A percentile compares a stretch with the other conserved stretches of the same genome.
Conservation (phyloP, 1,140 invertebrate genomes). For the Helicoverpa armigera region DNA sequence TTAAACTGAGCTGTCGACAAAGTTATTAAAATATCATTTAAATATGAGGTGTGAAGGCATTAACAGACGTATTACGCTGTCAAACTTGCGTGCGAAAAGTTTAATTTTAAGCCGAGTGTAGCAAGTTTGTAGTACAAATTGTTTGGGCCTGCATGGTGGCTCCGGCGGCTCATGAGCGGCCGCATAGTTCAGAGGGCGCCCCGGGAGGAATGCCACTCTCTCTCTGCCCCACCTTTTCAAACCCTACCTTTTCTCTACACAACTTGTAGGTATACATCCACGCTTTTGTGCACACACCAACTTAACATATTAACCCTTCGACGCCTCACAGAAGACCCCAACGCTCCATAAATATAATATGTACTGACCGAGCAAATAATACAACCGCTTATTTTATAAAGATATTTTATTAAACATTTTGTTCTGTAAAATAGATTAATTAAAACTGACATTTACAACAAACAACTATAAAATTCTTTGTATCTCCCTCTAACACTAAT, state of each 20-base stretch:
- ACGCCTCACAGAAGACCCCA: constrained; percentile 30
- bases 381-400: constrained; percentile 75
- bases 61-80: constrained; percentile 28
- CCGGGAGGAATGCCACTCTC: constrained; percentile 66
- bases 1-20: not conserved
- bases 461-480: constrained; percentile 85
- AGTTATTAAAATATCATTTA: constrained; percentile 17
- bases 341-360: constrained; percentile 18
- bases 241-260: constrained; percentile 62
- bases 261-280: constrained; percentile 50
- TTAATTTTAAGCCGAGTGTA: constrained; percentile 34
- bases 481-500: constrained; percentile 77
- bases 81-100: constrained; percentile 41
- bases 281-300: constrained; percentile 66
- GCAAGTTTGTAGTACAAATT: constrained; percentile 41
- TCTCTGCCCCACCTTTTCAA: constrained; percentile 63
- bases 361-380: constrained; percentile 22
- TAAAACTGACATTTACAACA: constrained; percentile 85
- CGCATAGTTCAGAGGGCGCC: constrained; percentile 71
- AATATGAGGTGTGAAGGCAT: constrained; percentile 17
- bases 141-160: constrained; percentile 40
- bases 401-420: constrained; percentile 86
- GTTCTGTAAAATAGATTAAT: constrained; percentile 85
- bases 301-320: constrained; percentile 43
- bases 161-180: constrained; percentile 53